Percentiles rank a stretch among this genome's conserved stretches.
Evolutionary conservation across 1,140 invertebrate genomes (phyloP).

Genomic region (Trinorchestia longiramus): DNA sequence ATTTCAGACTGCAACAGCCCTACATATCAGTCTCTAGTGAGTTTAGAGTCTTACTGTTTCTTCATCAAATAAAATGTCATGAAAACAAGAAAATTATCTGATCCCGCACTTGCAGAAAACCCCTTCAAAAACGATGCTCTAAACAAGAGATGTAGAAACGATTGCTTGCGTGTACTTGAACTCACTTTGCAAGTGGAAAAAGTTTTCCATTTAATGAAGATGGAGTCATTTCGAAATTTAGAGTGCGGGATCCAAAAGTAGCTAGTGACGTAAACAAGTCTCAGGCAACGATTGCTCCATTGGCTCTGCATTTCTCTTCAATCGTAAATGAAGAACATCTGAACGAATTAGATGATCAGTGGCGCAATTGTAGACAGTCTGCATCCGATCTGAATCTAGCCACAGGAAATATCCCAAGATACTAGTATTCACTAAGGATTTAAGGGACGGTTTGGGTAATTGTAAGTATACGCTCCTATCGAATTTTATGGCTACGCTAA

Average conservation of each 20-base stretch:
- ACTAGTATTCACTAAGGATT: constrained; percentile 37
- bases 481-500: constrained; percentile 13
- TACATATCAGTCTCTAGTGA: constrained; percentile 10
- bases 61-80: constrained; percentile 38
- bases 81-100: constrained; percentile 47
- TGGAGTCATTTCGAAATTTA: constrained; percentile 23
- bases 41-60: constrained; percentile 30
- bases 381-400: not conserved
- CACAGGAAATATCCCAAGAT: not conserved
- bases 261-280: constrained; percentile 17
- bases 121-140: not conserved
- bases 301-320: constrained; percentile 40
- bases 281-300: not conserved
- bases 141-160: constrained; percentile 31
- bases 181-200: constrained; percentile 24
- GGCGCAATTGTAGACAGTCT: not conserved
- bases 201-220: constrained; percentile 33
- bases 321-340: not conserved
- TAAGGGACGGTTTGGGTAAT: constrained; percentile 13
- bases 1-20: constrained; percentile 52
- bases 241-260: constrained; percentile 52
- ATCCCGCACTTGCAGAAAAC: constrained; percentile 26
- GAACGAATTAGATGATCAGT: constrained; percentile 8
- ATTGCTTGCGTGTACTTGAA: constrained; percentile 45
- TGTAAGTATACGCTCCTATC: constrained; percentile 9